Percentiles rank a stretch among this genome's conserved stretches.
These are phyloP conservation scores for Myotis brandtii DNA, from an alignment of 2,113 vertebrate genomes.

Conservation along the genomic window DNA sequence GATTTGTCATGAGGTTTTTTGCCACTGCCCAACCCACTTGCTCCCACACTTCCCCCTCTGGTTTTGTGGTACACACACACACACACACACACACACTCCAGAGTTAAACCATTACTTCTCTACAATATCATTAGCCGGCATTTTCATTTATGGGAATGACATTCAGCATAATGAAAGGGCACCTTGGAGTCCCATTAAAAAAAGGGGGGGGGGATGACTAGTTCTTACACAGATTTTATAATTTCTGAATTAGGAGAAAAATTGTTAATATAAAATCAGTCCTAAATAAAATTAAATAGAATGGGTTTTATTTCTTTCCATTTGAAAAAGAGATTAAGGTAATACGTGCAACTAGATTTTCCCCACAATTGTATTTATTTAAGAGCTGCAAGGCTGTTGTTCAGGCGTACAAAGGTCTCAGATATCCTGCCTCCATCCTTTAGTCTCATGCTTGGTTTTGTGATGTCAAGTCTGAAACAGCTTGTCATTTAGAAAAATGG, in stretches of 20 bases:
- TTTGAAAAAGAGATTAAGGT: not conserved
- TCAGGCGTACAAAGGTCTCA: not conserved
- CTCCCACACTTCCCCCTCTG: constrained; percentile 88
- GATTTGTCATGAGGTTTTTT: constrained; percentile 85
- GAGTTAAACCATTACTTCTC: constrained; percentile 85
- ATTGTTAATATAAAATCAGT: not conserved
- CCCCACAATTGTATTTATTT: not conserved
- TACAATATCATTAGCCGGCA: constrained; percentile 82
- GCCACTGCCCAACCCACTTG: constrained; percentile 84
- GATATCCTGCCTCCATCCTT: not conserved
- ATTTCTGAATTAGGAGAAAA: constrained; percentile 9
- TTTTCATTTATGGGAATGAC: constrained; percentile 65
- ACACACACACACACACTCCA: constrained; percentile 62
- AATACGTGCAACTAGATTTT: not conserved
- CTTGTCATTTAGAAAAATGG: not conserved
- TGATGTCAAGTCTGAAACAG: not conserved
- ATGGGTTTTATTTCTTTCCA: not conserved
- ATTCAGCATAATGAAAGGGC: constrained; percentile 68
- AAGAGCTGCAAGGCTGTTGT: not conserved
- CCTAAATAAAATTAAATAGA: not conserved
- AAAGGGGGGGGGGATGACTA: not conserved
- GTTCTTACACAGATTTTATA: constrained; percentile 54
- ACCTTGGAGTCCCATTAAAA: not conserved
- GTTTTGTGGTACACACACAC: constrained; percentile 85
- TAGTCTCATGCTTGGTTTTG: not conserved